phyloP scores from a whole-genome alignment of 1,140 invertebrate species.

The Aphaenogaster rudis region DNA sequence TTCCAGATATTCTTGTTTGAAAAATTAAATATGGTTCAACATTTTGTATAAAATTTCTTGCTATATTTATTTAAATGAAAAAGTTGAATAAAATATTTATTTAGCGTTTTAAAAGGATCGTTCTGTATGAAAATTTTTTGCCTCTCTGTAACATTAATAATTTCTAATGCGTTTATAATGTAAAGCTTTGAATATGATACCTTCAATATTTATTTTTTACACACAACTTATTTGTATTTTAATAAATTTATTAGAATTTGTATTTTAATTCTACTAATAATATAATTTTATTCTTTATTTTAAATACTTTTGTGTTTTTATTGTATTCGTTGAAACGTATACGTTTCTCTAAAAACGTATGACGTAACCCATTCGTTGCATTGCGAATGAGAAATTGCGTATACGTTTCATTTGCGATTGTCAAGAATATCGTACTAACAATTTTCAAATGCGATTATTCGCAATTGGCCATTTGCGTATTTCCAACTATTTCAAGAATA shows the following conservation, averaged over 20 bases:
- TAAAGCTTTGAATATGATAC: too few relatives aligned
- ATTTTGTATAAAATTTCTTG: background rate
- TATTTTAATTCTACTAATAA: too few relatives aligned
- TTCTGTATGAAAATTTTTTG: background rate
- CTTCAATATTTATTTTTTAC: too few relatives aligned
- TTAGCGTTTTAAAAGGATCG: background rate
- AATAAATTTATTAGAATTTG: background rate
- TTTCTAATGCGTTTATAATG: too few relatives aligned
- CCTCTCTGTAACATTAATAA: too few relatives aligned
- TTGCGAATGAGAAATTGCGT: background rate
- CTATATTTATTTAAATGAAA: background rate
- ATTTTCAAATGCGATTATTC: slow-evolving; percentile 17
- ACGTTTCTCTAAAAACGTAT: slow-evolving; percentile 5
- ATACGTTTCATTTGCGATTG: slow-evolving; percentile 7
- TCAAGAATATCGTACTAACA: slow-evolving; percentile 16
- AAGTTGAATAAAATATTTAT: background rate
- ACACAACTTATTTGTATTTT: too few relatives aligned
- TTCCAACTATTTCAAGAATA: too few relatives aligned
- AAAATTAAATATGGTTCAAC: background rate
- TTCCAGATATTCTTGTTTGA: slow-evolving; percentile 5
- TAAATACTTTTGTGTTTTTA: background rate
- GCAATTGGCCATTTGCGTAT: background rate
- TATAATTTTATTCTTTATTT: background rate
- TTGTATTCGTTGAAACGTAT: background rate
- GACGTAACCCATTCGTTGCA: background rate